These are phyloP conservation scores for Prochilodus magdalenae DNA, from an alignment of 2,113 vertebrate genomes.

Conservation along the genomic window DNA sequence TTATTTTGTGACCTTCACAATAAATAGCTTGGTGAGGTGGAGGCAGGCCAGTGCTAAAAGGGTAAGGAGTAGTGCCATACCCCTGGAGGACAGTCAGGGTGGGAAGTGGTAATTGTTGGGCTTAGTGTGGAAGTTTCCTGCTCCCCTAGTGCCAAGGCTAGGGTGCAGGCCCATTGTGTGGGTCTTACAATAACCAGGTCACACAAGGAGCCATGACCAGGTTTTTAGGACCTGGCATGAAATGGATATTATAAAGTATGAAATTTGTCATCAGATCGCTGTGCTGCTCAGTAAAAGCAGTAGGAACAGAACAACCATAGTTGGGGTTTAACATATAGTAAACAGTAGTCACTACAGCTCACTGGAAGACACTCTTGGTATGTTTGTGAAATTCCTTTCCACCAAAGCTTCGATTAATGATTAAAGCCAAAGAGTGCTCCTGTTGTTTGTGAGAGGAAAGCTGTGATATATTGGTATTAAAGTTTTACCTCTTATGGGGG, in stretches of 20 bases:
- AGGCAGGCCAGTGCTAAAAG: slow-evolving; percentile 14
- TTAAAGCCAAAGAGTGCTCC: slow-evolving; percentile 14
- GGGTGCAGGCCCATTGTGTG: slow-evolving; percentile 6
- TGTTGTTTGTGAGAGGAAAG: not conserved
- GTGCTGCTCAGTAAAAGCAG: not conserved
- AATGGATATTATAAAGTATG: not conserved
- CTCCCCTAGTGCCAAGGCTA: slow-evolving; percentile 27
- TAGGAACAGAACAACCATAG: not conserved
- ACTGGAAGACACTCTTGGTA: slow-evolving; percentile 17
- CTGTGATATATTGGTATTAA: slow-evolving; percentile 1
- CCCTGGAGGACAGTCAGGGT: slow-evolving; percentile 21
- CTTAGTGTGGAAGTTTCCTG: slow-evolving; percentile 30
- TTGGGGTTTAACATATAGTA: slow-evolving; percentile 31
- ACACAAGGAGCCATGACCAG: not conserved
- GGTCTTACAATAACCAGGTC: not conserved
- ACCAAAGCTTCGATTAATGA: slow-evolving; percentile 14
- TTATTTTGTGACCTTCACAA: slow-evolving; percentile 26
- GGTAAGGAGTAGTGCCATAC: slow-evolving; percentile 1
- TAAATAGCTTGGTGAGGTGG: slow-evolving; percentile 29
- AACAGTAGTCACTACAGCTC: not conserved
- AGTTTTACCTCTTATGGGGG: too few species aligned
- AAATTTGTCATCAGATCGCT: not conserved
- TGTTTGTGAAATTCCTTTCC: slow-evolving; percentile 33
- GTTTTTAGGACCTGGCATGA: not conserved
- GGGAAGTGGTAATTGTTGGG: slow-evolving; percentile 22